These are phyloP conservation scores for Hirtodrosophila cameraria DNA, from an alignment of 2,888 invertebrate genomes.

Conservation along the genomic window DNA sequence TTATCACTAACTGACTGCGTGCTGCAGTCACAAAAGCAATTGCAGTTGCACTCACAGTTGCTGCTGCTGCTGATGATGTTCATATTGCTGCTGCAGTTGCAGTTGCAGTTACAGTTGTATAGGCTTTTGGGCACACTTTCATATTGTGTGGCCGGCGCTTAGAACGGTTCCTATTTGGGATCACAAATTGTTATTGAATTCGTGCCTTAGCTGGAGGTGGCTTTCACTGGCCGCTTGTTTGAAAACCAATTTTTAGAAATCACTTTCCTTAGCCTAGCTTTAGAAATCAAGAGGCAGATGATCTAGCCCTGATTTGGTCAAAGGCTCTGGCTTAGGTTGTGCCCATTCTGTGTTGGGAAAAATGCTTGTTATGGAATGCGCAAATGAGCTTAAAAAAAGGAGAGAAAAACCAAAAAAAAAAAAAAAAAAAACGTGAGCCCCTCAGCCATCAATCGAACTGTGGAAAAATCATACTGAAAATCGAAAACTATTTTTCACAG, in stretches of 20 bases:
- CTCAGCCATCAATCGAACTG: conserved; percentile 69
- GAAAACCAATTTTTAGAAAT: conserved; percentile 58
- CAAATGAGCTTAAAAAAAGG: conserved; percentile 48
- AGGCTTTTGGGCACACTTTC: conserved; percentile 7
- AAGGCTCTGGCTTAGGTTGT: conserved; percentile 44
- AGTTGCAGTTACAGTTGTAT: conserved; percentile 4
- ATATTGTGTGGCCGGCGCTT: conserved; percentile 2
- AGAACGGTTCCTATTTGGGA: conserved; percentile 31
- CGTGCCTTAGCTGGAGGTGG: conserved; percentile 53
- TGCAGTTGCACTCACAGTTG: conserved; percentile 43
- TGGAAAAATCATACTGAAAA: conserved; percentile 63
- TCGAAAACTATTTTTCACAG: conserved; percentile 75
- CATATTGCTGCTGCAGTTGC: conserved; percentile 5
- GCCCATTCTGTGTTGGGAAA: conserved; percentile 72
- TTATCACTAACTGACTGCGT: conserved; percentile 19
- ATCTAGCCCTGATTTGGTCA: conserved; percentile 28
- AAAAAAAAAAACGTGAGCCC: conserved; percentile 66
- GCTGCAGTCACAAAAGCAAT: conserved; percentile 14
- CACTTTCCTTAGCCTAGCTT: conserved; percentile 58
- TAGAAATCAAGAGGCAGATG: conserved; percentile 39
- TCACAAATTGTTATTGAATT: conserved; percentile 29
- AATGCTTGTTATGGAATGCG: conserved; percentile 54
- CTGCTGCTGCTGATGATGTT: conserved; percentile 19
- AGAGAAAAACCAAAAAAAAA: conserved; percentile 4
- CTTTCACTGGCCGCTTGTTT: conserved; percentile 64